Evolutionary conservation across 2,797 vertebrate genomes (phyloP).

Genomic region (Lepidocolaptes lacrymiger): DNA sequence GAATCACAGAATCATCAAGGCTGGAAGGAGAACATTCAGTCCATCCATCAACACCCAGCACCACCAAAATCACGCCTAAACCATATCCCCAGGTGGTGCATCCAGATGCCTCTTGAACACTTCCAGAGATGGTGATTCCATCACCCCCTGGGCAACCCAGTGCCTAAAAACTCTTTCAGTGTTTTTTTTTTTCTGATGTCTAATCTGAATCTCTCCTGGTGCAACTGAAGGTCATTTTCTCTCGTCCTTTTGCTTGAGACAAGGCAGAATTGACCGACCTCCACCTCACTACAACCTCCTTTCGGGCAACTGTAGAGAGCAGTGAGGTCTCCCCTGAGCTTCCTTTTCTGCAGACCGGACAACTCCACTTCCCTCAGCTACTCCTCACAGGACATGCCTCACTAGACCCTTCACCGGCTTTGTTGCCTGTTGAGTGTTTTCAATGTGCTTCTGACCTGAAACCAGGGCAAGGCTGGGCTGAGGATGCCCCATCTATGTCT

Average conservation of each 20-base stretch:
- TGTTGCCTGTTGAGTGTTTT: too few relatives aligned
- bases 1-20: not conserved
- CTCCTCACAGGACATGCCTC: not conserved
- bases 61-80: too few relatives aligned
- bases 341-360: not conserved
- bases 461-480: not conserved
- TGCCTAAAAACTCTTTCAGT: not conserved
- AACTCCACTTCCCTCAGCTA: not conserved
- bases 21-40: not conserved
- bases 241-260: not conserved
- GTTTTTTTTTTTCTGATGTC: not conserved
- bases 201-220: not conserved
- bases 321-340: not conserved
- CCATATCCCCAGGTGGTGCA: not conserved
- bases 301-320: too few relatives aligned
- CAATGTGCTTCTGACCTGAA: not conserved
- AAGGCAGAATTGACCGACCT: fast-evolving
- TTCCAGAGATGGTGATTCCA: not conserved
- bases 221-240: not conserved
- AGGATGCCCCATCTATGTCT: fast-evolving
- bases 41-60: not conserved
- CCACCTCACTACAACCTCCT: not conserved
- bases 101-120: not conserved
- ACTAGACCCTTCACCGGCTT: not conserved
- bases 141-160: fast-evolving